These are phyloP conservation scores for Tetragnatha montana DNA, from an alignment of 2,888 invertebrate genomes.

Conservation along the genomic window DNA sequence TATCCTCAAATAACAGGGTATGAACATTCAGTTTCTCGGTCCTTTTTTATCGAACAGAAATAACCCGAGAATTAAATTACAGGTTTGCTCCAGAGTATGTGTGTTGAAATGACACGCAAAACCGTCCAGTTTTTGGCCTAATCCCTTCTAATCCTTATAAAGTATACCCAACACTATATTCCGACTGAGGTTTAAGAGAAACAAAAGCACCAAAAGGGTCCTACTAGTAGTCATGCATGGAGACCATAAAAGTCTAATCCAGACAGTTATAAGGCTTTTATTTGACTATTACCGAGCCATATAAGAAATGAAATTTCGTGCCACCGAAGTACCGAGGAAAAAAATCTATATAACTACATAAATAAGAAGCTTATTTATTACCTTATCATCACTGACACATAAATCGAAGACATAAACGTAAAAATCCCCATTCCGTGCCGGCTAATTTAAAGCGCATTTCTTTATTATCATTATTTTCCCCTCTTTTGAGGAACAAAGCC, in stretches of 20 bases:
- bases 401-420: conserved; percentile 69
- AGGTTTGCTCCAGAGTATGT: neutral
- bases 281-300: conserved; percentile 64
- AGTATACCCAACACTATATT: conserved; percentile 6
- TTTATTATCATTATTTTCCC: conserved; percentile 53
- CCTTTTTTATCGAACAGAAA: too few species aligned
- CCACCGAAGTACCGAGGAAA: conserved; percentile 6
- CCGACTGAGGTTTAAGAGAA: conserved; percentile 7
- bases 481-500: conserved; percentile 49
- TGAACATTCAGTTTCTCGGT: too few species aligned
- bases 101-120: conserved; percentile 28
- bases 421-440: conserved; percentile 57
- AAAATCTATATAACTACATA: conserved; percentile 64
- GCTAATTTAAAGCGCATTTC: conserved; percentile 68
- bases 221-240: conserved; percentile 49
- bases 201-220: conserved; percentile 21
- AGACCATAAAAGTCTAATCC: conserved; percentile 61
- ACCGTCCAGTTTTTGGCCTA: conserved; percentile 18
- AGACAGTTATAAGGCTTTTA: conserved; percentile 71
- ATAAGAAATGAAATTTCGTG: conserved; percentile 70
- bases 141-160: conserved; percentile 11
- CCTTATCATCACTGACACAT: conserved; percentile 70
- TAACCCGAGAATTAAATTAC: neutral
- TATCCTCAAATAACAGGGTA: too few species aligned
- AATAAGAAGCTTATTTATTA: conserved; percentile 69